Percentiles rank a stretch among this genome's conserved stretches.
These are phyloP conservation scores for Hylaeus volcanicus DNA, from an alignment of 1,140 invertebrate species.

Conservation along the genomic window DNA sequence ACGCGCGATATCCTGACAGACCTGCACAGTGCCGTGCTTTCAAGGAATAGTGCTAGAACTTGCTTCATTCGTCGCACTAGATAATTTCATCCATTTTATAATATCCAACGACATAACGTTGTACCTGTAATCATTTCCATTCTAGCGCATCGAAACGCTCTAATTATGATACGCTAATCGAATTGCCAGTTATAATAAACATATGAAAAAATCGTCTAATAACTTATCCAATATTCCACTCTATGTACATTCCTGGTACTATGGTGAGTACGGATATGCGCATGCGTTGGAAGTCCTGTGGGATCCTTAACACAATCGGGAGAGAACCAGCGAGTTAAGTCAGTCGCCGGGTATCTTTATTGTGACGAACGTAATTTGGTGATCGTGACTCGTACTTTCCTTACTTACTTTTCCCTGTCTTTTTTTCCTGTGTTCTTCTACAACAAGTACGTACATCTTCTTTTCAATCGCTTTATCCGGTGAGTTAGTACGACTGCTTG, in stretches of 20 bases:
- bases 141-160: neutral
- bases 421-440: slow-evolving; percentile 5
- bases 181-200: neutral
- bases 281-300: slow-evolving; percentile 35
- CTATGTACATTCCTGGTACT: slow-evolving; percentile 23
- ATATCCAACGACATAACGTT: too few species aligned
- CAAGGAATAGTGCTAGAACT: neutral
- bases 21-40: slow-evolving; percentile 22
- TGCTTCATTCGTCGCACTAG: neutral
- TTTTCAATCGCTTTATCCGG: neutral
- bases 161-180: neutral
- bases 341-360: slow-evolving; percentile 43
- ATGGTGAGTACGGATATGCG: slow-evolving; percentile 22
- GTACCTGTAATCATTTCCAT: neutral
- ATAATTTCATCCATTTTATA: too few species aligned
- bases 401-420: neutral
- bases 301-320: slow-evolving; percentile 37
- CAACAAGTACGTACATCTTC: neutral
- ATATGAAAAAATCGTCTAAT: neutral
- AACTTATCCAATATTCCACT: neutral
- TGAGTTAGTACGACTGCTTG: slow-evolving; percentile 18
- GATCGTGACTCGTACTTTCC: slow-evolving; percentile 30
- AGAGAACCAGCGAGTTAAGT: slow-evolving; percentile 34
- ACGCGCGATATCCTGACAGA: slow-evolving; percentile 39
- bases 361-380: slow-evolving; percentile 40